phyloP scores from a whole-genome alignment of 2,888 invertebrate species.

The Sphecodes monilicornis region DNA sequence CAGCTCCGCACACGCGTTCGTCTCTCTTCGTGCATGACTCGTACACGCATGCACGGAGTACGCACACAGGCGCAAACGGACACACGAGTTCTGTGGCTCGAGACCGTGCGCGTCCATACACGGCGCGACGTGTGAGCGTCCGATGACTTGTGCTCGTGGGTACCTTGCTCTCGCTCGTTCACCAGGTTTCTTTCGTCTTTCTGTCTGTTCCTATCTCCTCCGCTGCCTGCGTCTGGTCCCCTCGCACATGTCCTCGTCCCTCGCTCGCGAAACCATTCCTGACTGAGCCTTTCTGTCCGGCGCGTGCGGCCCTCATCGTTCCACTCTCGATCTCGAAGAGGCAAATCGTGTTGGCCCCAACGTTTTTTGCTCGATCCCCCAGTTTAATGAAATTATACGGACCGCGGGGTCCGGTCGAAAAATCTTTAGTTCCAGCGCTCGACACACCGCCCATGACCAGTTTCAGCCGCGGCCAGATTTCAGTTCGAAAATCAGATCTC shows the following conservation, averaged over 20 bases:
- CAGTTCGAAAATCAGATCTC: neutral
- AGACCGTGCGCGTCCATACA: slow-evolving; percentile 8
- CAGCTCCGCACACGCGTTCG: neutral
- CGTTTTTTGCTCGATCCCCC: slow-evolving; percentile 56
- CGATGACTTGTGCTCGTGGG: slow-evolving; percentile 57
- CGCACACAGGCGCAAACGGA: too few relatives aligned
- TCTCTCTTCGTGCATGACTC: neutral
- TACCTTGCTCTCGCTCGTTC: slow-evolving; percentile 53
- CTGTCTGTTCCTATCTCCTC: slow-evolving; percentile 24
- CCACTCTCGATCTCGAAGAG: slow-evolving; percentile 78
- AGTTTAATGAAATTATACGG: slow-evolving; percentile 68
- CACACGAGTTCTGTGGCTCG: neutral
- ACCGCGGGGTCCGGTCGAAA: slow-evolving; percentile 22
- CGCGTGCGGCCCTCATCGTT: slow-evolving; percentile 55
- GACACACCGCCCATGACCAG: slow-evolving; percentile 29
- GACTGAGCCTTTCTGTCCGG: neutral
- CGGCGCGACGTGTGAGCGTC: slow-evolving; percentile 40
- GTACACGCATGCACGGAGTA: neutral
- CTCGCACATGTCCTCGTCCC: slow-evolving; percentile 1
- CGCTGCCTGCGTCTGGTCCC: slow-evolving; percentile 1
- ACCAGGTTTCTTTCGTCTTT: slow-evolving; percentile 29
- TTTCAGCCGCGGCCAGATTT: slow-evolving; percentile 21
- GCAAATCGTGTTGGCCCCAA: slow-evolving; percentile 65
- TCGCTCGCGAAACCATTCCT: neutral
- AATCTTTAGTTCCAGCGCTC: slow-evolving; percentile 34